phyloP scores from a whole-genome alignment of 2,113 vertebrate genomes.

The Psilopsiagon aymara region DNA sequence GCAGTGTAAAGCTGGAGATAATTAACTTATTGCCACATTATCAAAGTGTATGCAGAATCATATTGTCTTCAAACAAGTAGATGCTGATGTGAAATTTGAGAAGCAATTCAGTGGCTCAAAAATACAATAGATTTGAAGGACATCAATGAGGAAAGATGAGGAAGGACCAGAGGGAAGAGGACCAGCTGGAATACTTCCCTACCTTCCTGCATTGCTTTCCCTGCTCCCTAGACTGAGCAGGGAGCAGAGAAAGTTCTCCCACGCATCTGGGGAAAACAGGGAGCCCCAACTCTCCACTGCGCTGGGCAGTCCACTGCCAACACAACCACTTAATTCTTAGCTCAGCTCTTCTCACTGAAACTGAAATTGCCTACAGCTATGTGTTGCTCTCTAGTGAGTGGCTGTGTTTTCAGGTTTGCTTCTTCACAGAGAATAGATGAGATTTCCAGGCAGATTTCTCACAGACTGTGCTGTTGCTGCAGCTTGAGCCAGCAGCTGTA shows the following conservation, averaged over 20 bases:
- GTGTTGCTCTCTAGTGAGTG: background rate
- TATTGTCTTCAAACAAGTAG: background rate
- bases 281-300: background rate
- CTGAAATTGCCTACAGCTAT: background rate
- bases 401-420: background rate
- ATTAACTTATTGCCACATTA: background rate
- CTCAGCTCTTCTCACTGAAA: background rate
- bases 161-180: background rate
- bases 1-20: background rate
- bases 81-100: background rate
- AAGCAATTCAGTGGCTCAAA: background rate
- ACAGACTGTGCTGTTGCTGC: background rate
- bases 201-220: background rate
- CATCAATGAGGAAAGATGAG: background rate
- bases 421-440: rapidly evolving
- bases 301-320: background rate
- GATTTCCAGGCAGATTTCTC: background rate
- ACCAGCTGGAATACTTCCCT: background rate
- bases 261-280: background rate
- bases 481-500: background rate
- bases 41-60: background rate
- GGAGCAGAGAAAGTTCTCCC: background rate
- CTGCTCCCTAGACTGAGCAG: background rate
- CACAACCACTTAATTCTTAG: background rate
- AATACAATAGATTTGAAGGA: background rate